Evolutionary conservation across 2,797 vertebrate genomes (phyloP), one percentile per base, ranked within the genome.

Genomic region (Heterohyrax brucei): DNA sequence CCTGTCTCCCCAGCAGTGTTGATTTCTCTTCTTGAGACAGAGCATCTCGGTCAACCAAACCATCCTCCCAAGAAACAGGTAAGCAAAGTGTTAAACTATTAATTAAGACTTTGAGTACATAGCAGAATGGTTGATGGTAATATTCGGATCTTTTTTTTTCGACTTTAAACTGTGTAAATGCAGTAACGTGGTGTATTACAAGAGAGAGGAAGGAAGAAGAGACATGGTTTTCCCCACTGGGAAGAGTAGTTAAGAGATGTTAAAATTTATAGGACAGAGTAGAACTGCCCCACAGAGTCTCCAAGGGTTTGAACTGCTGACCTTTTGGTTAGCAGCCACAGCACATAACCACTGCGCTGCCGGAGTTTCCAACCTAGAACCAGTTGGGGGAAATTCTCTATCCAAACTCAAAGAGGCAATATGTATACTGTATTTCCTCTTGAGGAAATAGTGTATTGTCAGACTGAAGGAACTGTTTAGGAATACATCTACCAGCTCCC

Each of bases 1-100:
- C 98, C 98, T 98, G 96, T 97, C 89, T 64, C 30, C 83, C 94
- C 89, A 88, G 83, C 87, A 95, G 46, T 77, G 85, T n/a, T 64
- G 44, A 92, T 96, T 98, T 97, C 97, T 96, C 93, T 96, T 95
- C 97, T 97, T 75, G 88, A 95, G 95, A 73, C 94, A 62, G 59
- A 59, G 82, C 86, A 85, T 13, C 24, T 89, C 86, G 0, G 28
- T 33, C 0, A 30, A 80, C 89, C 86, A 92, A 95, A 75, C 33
- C 46, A 0, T 91, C 85, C 44, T 22, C 0, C 1, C 0, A 77
- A 92, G 94, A 94, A 92, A 66, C 68, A 56, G 98, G 98, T 98
- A 96, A 98, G 98, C 89, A 18, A 44, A 96, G 84, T 22, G 83
- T 93, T 92, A 33, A 62, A 28, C 33, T 92, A 53, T 53, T 4